Evolutionary conservation across 2,113 vertebrate genomes (phyloP).

Genomic region (Crotalus horridus): DNA sequence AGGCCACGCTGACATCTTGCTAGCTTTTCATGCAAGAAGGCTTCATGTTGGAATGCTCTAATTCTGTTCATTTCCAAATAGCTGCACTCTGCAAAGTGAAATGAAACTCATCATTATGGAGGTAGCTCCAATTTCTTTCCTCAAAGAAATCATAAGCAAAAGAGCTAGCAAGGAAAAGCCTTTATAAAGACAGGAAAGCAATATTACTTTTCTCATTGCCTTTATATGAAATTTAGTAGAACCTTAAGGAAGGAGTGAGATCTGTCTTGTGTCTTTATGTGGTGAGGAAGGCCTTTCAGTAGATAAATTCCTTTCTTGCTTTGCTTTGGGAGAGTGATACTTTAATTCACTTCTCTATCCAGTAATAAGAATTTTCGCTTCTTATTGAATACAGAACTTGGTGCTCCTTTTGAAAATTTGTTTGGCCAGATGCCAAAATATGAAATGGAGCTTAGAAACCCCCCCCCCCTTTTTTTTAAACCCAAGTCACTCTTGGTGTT

Average conservation of each 20-base stretch:
- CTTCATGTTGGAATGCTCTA: background rate
- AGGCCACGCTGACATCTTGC: background rate
- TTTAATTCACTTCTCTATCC: background rate
- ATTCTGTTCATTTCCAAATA: background rate
- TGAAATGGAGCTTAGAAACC: slow-evolving; percentile 6
- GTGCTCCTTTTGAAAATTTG: background rate
- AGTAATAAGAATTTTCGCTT: background rate
- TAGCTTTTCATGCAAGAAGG: background rate
- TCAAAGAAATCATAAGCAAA: slow-evolving; percentile 9
- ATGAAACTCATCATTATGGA: background rate
- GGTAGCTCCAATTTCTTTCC: background rate
- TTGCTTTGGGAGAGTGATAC: background rate
- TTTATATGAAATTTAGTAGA: slow-evolving; percentile 19
- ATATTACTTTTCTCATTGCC: slow-evolving; percentile 19
- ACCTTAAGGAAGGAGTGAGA: background rate
- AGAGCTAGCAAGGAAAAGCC: background rate
- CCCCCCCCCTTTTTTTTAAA: slow-evolving; percentile 1
- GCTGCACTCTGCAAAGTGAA: background rate
- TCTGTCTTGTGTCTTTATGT: background rate
- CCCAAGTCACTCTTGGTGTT: slow-evolving; percentile 1
- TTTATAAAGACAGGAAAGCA: background rate
- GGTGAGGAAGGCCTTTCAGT: background rate
- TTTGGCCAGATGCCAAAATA: background rate
- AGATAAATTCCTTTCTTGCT: background rate
- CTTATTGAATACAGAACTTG: background rate